These are phyloP conservation scores for Halocynthia roretzi DNA, from an alignment of 23 tunicate species.

Conservation along the genomic window DNA sequence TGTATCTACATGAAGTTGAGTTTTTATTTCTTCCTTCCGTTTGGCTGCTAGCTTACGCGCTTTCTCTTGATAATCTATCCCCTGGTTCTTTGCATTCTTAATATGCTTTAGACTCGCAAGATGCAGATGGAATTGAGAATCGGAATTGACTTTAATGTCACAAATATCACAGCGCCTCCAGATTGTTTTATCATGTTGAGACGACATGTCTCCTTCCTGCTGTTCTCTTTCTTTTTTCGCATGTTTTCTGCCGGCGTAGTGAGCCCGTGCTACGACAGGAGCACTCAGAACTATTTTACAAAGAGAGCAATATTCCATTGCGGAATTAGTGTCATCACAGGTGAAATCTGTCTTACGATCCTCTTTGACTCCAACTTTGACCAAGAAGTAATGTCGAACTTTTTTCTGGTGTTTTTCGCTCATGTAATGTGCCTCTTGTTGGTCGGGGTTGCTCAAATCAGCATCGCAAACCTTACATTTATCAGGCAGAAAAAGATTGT, in stretches of 20 bases:
- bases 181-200: slow-evolving; percentile 6
- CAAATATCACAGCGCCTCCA: slow-evolving; percentile 28
- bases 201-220: not conserved
- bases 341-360: not conserved
- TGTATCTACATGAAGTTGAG: slow-evolving; percentile 26
- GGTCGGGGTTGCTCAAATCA: slow-evolving; percentile 34
- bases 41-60: slow-evolving; percentile 7
- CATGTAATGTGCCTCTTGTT: slow-evolving; percentile 61
- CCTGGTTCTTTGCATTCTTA: slow-evolving; percentile 3
- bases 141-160: slow-evolving; percentile 10
- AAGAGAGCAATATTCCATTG: slow-evolving; percentile 44
- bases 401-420: slow-evolving; percentile 82
- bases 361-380: slow-evolving; percentile 63
- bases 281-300: slow-evolving; percentile 41
- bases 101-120: slow-evolving; percentile 30
- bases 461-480: slow-evolving; percentile 75
- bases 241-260: slow-evolving; percentile 75
- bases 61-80: slow-evolving; percentile 10
- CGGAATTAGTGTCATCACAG: not conserved
- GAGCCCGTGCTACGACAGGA: slow-evolving; percentile 46
- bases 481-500: slow-evolving; percentile 59
- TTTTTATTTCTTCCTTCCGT: slow-evolving; percentile 33
- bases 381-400: slow-evolving; percentile 56
- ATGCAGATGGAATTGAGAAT: slow-evolving; percentile 27
- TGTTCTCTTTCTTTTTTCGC: slow-evolving; percentile 68